Percentiles rank a stretch among this genome's conserved stretches.
Conservation (phyloP, 2,113 vertebrate genomes). For the Hippocampus zosterae region DNA sequence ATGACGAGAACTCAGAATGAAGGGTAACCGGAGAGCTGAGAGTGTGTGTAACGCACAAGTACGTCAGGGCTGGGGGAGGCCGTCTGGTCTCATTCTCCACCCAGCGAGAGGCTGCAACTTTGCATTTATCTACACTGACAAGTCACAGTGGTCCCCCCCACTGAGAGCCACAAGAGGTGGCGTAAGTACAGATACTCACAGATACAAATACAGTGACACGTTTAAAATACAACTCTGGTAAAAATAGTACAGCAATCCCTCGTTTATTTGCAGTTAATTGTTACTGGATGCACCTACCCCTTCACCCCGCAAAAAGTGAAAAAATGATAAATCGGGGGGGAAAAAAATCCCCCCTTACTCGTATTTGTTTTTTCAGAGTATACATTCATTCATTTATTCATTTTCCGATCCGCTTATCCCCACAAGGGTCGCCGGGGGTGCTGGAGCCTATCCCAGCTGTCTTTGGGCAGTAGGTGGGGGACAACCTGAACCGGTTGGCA, state of each 20-base stretch:
- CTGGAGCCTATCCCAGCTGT: too few species aligned
- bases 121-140: slow-evolving; percentile 62
- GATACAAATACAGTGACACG: slow-evolving; percentile 4
- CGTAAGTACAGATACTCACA: background rate
- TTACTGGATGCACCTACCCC: background rate
- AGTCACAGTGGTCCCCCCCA: slow-evolving; percentile 41
- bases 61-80: slow-evolving; percentile 32
- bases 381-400: too few species aligned
- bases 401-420: too few species aligned
- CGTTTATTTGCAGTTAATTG: too few species aligned
- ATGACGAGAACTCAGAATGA: background rate
- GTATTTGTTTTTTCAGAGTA: too few species aligned
- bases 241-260: background rate
- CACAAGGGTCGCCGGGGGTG: too few species aligned
- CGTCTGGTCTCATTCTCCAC: slow-evolving; percentile 48
- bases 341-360: too few species aligned
- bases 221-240: background rate
- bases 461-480: too few species aligned
- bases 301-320: background rate
- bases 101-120: slow-evolving; percentile 30
- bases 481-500: too few species aligned
- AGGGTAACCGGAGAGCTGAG: slow-evolving; percentile 3
- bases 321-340: too few species aligned
- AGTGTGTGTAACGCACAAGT: slow-evolving; percentile 9
- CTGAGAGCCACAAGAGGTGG: slow-evolving; percentile 37